Evolutionary conservation across 2,113 vertebrate genomes (phyloP).

Genomic region (Brachyhypopomus occidentalis): DNA sequence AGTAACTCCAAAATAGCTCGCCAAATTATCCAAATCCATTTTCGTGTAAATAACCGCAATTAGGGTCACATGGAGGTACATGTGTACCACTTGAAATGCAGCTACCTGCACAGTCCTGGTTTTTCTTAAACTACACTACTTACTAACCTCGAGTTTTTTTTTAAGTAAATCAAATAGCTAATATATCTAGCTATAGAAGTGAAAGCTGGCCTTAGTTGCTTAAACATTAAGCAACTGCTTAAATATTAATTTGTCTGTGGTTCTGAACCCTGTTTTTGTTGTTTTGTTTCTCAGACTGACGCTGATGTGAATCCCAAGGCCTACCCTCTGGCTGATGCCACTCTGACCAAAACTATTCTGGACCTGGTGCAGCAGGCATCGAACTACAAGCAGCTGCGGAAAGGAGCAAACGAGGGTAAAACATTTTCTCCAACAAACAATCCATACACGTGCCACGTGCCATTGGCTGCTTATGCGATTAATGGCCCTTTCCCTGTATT

Average conservation of each 20-base stretch:
- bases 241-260: background rate
- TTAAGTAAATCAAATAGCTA: no score
- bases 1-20: background rate
- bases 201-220: no score
- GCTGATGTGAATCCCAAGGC: slow-evolving; percentile 96
- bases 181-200: no score
- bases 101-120: no score
- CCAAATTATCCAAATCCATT: background rate
- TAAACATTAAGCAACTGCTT: no score
- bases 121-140: no score
- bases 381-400: slow-evolving; percentile 97
- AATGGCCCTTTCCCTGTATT: slow-evolving; percentile 24
- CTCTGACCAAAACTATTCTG: slow-evolving; percentile 92
- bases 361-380: slow-evolving; percentile 95
- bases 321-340: slow-evolving; percentile 94
- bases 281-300: slow-evolving; percentile 75
- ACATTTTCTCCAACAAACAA: background rate
- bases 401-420: slow-evolving; percentile 97
- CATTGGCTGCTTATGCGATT: background rate
- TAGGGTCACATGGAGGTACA: no score
- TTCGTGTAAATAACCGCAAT: background rate
- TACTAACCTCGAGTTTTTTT: no score
- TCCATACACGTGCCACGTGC: background rate
- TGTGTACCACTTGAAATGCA: no score
- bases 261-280: background rate